Evolutionary conservation across 2,797 vertebrate species (phyloP).

Genomic region (Mionectes olivaceus): DNA sequence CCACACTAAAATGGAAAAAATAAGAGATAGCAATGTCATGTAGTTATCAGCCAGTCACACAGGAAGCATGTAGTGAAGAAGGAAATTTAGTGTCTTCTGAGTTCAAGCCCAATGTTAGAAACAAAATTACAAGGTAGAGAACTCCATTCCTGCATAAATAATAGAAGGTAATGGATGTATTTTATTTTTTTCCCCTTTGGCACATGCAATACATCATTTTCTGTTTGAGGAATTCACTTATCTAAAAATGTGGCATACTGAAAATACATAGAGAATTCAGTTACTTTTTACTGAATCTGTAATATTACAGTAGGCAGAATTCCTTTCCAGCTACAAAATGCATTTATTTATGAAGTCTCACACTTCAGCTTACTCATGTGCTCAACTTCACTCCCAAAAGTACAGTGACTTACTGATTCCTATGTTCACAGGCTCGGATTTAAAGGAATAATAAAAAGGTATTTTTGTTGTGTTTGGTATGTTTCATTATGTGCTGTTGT

Average conservation of each 20-base stretch:
- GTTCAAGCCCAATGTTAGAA: neutral
- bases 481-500: neutral
- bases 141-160: neutral
- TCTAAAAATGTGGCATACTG: neutral
- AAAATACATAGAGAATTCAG: conserved; percentile 6
- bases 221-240: neutral
- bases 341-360: conserved; percentile 13
- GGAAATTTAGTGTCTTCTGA: neutral
- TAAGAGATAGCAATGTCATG: neutral
- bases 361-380: neutral
- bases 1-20: neutral
- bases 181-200: neutral
- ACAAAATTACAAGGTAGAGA: conserved; percentile 3
- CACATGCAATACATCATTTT: neutral
- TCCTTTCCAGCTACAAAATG: neutral
- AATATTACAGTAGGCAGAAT: neutral
- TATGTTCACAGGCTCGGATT: neutral
- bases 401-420: neutral
- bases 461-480: neutral
- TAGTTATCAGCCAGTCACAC: neutral
- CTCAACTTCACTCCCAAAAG: conserved; percentile 5
- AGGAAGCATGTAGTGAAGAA: neutral
- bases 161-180: neutral
- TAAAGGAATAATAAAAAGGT: conserved; percentile 9
- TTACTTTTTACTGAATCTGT: neutral